Percentiles rank a stretch among this genome's conserved stretches.
These are phyloP conservation scores for Parapsyche elsis DNA, from an alignment of 1,140 invertebrate genomes.

Conservation along the genomic window DNA sequence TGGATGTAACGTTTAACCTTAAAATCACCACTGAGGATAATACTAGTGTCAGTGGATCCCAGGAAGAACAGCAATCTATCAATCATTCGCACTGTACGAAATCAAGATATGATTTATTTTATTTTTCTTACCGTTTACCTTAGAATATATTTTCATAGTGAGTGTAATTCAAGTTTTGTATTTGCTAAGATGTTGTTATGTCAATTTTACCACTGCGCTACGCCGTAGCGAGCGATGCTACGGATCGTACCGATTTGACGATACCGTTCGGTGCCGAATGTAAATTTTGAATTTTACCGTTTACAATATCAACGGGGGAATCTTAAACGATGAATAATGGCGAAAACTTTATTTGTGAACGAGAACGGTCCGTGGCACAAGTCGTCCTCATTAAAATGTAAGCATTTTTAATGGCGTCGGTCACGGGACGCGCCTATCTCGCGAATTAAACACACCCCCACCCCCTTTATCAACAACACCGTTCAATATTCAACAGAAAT, in stretches of 20 bases:
- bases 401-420: constrained; percentile 47
- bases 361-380: constrained; percentile 27
- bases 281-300: constrained; percentile 45
- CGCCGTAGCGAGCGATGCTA: neutral
- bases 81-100: too few relatives aligned
- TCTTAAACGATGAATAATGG: constrained; percentile 52
- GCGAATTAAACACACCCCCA: neutral
- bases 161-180: neutral
- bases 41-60: too few relatives aligned
- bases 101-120: too few relatives aligned
- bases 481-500: too few relatives aligned
- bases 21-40: too few relatives aligned
- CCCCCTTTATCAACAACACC: neutral
- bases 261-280: constrained; percentile 36
- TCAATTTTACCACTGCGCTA: neutral
- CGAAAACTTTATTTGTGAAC: constrained; percentile 48
- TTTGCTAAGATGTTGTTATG: neutral
- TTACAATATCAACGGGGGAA: constrained; percentile 43
- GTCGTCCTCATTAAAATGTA: constrained; percentile 33
- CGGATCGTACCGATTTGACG: constrained; percentile 21
- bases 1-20: too few relatives aligned
- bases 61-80: too few relatives aligned
- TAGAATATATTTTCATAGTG: neutral
- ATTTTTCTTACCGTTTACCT: neutral
- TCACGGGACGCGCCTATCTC: constrained; percentile 37